phyloP scores from a whole-genome alignment of 2,113 vertebrate species.

The Callospermophilus lateralis region DNA sequence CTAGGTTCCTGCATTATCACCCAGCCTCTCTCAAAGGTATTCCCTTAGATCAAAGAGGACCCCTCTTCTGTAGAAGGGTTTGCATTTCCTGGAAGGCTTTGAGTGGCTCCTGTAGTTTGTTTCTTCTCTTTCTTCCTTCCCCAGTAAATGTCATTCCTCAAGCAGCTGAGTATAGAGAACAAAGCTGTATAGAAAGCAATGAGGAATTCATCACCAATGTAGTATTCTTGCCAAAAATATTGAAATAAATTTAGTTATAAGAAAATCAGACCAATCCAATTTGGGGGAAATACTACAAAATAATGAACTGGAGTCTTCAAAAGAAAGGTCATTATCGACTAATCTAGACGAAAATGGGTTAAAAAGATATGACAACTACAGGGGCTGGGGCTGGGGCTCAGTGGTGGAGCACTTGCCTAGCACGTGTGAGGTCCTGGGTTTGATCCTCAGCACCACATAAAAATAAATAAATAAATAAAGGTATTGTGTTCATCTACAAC shows the following conservation, averaged over 20 bases:
- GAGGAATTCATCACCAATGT: background rate
- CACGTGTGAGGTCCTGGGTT: no score
- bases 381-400: no score
- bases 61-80: background rate
- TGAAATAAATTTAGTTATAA: background rate
- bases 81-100: background rate
- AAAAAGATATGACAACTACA: background rate
- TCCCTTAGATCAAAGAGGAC: background rate
- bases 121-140: background rate
- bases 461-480: no score
- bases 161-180: background rate
- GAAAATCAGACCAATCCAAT: conserved; percentile 12
- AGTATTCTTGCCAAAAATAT: background rate
- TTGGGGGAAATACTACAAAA: background rate
- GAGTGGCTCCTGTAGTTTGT: background rate
- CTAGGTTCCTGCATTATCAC: no score
- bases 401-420: no score
- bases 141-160: background rate
- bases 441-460: no score
- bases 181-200: background rate
- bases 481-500: no score
- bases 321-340: background rate
- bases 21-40: background rate
- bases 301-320: background rate
- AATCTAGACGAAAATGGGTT: background rate